Base-by-base conservation (phyloP, 2,113 vertebrate species). In the Vulpes ferrilata region DNA sequence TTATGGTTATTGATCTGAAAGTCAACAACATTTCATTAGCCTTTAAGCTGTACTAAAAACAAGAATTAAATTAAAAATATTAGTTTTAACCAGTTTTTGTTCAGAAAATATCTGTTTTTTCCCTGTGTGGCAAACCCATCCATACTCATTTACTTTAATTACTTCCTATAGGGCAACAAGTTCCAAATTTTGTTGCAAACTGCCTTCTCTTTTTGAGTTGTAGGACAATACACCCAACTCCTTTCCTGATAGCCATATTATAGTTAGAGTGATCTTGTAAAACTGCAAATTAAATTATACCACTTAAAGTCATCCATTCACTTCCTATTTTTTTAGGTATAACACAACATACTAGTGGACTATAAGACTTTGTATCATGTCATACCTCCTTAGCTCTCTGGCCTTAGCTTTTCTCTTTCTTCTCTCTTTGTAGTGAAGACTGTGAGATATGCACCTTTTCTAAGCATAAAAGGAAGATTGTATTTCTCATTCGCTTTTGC, bases 261-360 rank as follows among this genome's bases (percentile, higher is more conserved):
- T 87, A n/a, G 65, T 85, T 74, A 82, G 48, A 73, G 35, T 90
- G 17, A 67, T 60, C 27, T 83, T 95, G 27, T 65, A 48, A 90
- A 94, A 78, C 11, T 55, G 0, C 5, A 65, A 60, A 32, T 73
- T 62, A 82, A 78, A 53, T 71, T 59, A 30, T n/a, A 7, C 22
- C 12, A 23, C 8, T 93, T 88, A 20, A 86, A 90, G 30, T 88
- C n/a, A 48, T 43, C 30, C 1, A 38, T 3, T 67, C 17, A 30
- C 32, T 94, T 97, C 73, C 51, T 86, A 22, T n/a, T 59, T 91
- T 91, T 93, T 48, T 25, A 84, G 19, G 60, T 35, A 32, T 57
- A 94, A 73, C 32, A 78, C 59, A 64, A 1, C 62, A 53, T 38
- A 35, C 91, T 53, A 55, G 9, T 74, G 19, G 19, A 86, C 3